A percentile compares a stretch with the other conserved stretches of the same genome.
These are phyloP conservation scores for Seriola quinqueradiata DNA, from an alignment of 2,113 vertebrate genomes.

Conservation along the genomic window DNA sequence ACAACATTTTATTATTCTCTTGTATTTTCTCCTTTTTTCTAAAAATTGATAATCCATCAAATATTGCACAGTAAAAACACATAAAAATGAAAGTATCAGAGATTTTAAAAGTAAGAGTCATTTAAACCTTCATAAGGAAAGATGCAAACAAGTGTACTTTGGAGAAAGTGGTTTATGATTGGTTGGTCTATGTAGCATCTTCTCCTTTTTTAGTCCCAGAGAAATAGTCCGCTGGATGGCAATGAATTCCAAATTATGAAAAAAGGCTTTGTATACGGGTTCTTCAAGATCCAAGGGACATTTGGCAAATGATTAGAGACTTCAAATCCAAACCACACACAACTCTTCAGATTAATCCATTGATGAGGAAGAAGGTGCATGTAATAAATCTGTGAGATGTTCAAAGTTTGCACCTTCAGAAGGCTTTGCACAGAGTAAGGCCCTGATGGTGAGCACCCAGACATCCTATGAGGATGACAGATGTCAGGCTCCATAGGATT, in stretches of 20 bases:
- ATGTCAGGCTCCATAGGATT: slow-evolving; percentile 31
- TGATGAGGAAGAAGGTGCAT: slow-evolving; percentile 3
- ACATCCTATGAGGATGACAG: slow-evolving; percentile 36
- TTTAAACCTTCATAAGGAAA: slow-evolving; percentile 38
- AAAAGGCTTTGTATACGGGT: slow-evolving; percentile 26
- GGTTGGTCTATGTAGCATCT: slow-evolving; percentile 4
- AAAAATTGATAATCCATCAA: slow-evolving; percentile 58
- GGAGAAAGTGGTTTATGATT: slow-evolving; percentile 24
- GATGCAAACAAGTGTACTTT: slow-evolving; percentile 20
- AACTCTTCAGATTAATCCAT: slow-evolving; percentile 37
- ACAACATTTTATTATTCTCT: slow-evolving; percentile 33
- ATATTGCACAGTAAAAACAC: slow-evolving; percentile 78
- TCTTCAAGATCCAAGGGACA: slow-evolving; percentile 7
- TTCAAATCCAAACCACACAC: slow-evolving; percentile 21
- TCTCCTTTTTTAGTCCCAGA: slow-evolving; percentile 41
- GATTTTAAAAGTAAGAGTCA: slow-evolving; percentile 37
- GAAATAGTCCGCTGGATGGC: slow-evolving; percentile 6
- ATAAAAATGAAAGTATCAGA: slow-evolving; percentile 47
- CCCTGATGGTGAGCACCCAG: neutral
- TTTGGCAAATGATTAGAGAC: slow-evolving; percentile 70
- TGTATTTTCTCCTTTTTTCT: slow-evolving; percentile 25
- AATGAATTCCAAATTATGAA: slow-evolving; percentile 28
- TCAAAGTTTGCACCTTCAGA: slow-evolving; percentile 21
- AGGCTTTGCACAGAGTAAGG: slow-evolving; percentile 34
- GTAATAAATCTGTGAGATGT: slow-evolving; percentile 5